Percentiles rank a stretch among this genome's conserved stretches.
These are phyloP conservation scores for Pachypanchax playfairii DNA, from an alignment of 2,113 vertebrate species.

Conservation along the genomic window DNA sequence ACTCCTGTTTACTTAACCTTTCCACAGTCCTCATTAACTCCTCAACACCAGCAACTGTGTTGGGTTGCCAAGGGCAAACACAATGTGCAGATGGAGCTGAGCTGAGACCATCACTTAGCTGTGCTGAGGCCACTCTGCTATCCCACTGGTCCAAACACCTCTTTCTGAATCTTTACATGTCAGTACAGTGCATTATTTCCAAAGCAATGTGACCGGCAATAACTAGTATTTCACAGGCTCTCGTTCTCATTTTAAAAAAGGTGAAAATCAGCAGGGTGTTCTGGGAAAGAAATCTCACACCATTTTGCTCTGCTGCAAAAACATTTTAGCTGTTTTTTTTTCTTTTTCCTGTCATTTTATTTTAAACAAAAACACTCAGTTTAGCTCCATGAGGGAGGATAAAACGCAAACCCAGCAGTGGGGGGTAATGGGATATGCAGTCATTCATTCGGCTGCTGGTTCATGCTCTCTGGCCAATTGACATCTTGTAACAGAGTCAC, in stretches of 20 bases:
- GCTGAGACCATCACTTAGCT: slow-evolving; percentile 71
- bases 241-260: slow-evolving; percentile 44
- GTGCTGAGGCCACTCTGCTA: slow-evolving; percentile 60
- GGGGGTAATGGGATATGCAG: slow-evolving; percentile 73
- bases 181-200: slow-evolving; percentile 61
- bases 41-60: slow-evolving; percentile 65
- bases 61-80: slow-evolving; percentile 77
- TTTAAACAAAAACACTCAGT: slow-evolving; percentile 53
- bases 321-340: slow-evolving; percentile 19
- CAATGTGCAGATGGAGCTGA: slow-evolving; percentile 74
- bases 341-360: too few relatives aligned
- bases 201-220: slow-evolving; percentile 40
- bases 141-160: slow-evolving; percentile 57
- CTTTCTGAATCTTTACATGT: slow-evolving; percentile 59
- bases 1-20: slow-evolving; percentile 84
- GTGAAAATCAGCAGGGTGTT: slow-evolving; percentile 40
- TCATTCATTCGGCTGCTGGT: slow-evolving; percentile 71
- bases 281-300: slow-evolving; percentile 38
- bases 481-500: slow-evolving; percentile 67
- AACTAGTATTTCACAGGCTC: slow-evolving; percentile 43
- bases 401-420: slow-evolving; percentile 74
- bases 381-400: slow-evolving; percentile 52
- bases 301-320: slow-evolving; percentile 36
- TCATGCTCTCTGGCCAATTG: slow-evolving; percentile 72
- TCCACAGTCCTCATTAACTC: slow-evolving; percentile 81